These are phyloP conservation scores for Apodemia hepburni DNA, from an alignment of 2,888 invertebrate genomes.

Conservation along the genomic window DNA sequence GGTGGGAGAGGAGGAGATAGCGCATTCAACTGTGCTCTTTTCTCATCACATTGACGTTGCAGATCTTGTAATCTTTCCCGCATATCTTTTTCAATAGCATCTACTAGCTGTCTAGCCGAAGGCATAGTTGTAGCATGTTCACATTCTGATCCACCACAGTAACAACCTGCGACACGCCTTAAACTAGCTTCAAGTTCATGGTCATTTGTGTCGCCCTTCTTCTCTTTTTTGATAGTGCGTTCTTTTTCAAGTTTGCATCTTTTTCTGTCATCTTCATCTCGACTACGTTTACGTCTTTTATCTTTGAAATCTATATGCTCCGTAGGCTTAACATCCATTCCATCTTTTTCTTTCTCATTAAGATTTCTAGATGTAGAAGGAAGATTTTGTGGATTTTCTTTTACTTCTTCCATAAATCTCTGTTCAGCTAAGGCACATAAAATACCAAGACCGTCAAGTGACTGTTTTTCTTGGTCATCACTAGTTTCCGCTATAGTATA, in stretches of 20 bases:
- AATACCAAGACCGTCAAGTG: slow-evolving; percentile 85
- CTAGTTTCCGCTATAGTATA: slow-evolving; percentile 51
- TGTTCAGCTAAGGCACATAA: slow-evolving; percentile 93
- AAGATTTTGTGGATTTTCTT: slow-evolving; percentile 50
- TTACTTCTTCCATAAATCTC: slow-evolving; percentile 88
- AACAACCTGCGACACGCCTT: slow-evolving; percentile 61
- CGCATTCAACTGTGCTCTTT: slow-evolving; percentile 89
- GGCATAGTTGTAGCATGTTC: slow-evolving; percentile 58
- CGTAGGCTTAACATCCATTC: slow-evolving; percentile 53
- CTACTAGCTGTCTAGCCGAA: slow-evolving; percentile 81
- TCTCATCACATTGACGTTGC: slow-evolving; percentile 90
- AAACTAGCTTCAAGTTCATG: slow-evolving; percentile 66
- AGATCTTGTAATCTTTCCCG: slow-evolving; percentile 89
- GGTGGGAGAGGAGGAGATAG: slow-evolving; percentile 79
- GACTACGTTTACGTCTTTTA: slow-evolving; percentile 56
- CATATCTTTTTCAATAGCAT: slow-evolving; percentile 90
- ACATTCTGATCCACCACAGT: slow-evolving; percentile 51
- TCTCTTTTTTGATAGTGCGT: slow-evolving; percentile 63
- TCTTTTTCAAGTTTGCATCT: slow-evolving; percentile 70
- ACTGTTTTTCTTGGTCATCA: slow-evolving; percentile 58
- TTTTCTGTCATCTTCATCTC: slow-evolving; percentile 62
- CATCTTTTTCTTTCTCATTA: slow-evolving; percentile 43
- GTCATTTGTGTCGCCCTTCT: slow-evolving; percentile 50
- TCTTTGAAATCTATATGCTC: slow-evolving; percentile 63
- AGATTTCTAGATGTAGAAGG: slow-evolving; percentile 54